These are phyloP conservation scores for Calyptommatus sinebrachiatus DNA, from an alignment of 2,113 vertebrate species.

Conservation along the genomic window DNA sequence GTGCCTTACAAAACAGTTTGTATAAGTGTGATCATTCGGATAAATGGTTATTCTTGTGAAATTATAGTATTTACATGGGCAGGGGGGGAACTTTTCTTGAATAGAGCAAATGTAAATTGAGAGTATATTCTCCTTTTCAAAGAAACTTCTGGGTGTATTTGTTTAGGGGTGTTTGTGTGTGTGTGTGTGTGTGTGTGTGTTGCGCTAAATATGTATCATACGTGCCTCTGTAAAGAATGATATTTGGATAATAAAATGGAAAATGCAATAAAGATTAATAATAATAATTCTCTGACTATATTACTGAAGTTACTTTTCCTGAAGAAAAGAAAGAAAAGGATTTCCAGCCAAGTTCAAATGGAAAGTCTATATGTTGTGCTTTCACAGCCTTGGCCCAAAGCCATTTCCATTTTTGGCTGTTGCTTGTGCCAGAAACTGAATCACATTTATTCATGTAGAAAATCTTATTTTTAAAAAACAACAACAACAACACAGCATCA, in stretches of 20 bases:
- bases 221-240: background rate
- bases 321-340: slow-evolving; percentile 3
- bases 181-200: too few relatives aligned
- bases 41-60: too few relatives aligned
- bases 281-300: fast-evolving
- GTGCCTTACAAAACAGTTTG: too few relatives aligned
- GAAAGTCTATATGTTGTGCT: slow-evolving; percentile 3
- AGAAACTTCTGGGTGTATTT: too few relatives aligned
- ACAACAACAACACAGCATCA: background rate
- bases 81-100: slow-evolving; percentile 10
- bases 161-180: too few relatives aligned
- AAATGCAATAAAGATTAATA: too few relatives aligned
- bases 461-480: slow-evolving; percentile 29
- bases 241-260: background rate
- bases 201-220: background rate
- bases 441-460: slow-evolving; percentile 15
- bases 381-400: background rate
- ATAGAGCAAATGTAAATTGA: slow-evolving; percentile 25
- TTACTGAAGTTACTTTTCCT: slow-evolving; percentile 22
- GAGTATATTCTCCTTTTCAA: too few relatives aligned
- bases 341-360: background rate
- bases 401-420: slow-evolving; percentile 16
- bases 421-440: background rate
- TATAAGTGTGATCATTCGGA: too few relatives aligned
- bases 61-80: too few relatives aligned